These are phyloP conservation scores for Takifugu ocellatus DNA, from an alignment of 2,797 vertebrate genomes.

Conservation along the genomic window DNA sequence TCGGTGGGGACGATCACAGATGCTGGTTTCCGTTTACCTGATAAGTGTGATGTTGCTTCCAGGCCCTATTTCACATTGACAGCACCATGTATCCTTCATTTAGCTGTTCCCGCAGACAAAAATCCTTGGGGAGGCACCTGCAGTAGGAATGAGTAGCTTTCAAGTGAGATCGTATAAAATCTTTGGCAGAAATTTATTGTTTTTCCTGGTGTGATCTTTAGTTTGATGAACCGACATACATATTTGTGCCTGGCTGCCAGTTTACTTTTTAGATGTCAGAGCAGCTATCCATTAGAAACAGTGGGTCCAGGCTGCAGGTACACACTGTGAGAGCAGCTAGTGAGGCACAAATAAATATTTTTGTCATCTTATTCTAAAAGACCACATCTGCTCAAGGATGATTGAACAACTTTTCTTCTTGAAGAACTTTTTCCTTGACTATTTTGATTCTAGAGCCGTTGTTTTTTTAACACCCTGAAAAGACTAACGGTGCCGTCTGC, in stretches of 20 bases:
- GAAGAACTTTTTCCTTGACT: no score
- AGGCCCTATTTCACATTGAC: slow-evolving; percentile 42
- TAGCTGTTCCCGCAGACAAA: slow-evolving; percentile 35
- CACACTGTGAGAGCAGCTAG: no score
- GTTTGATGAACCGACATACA: slow-evolving; percentile 4
- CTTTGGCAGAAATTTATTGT: slow-evolving; percentile 8
- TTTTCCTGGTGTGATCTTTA: slow-evolving; percentile 10
- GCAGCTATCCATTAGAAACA: not conserved
- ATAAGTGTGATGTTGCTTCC: slow-evolving; percentile 61
- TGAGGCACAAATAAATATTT: no score
- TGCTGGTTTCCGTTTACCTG: slow-evolving; percentile 21
- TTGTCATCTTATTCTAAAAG: no score
- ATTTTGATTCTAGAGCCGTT: no score
- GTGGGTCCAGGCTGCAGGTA: no score
- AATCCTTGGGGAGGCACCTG: slow-evolving; percentile 14
- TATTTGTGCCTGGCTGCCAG: slow-evolving; percentile 9
- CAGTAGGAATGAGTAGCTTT: slow-evolving; percentile 19
- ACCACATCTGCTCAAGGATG: no score
- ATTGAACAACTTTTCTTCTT: no score
- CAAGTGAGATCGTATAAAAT: slow-evolving; percentile 29
- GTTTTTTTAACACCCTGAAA: no score
- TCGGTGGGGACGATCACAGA: not conserved
- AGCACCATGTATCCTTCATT: slow-evolving; percentile 19
- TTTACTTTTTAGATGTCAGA: slow-evolving; percentile 28
- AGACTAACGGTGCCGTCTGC: no score